Conservation (phyloP, 2,113 vertebrate species). For the Dipodomys merriami region DNA sequence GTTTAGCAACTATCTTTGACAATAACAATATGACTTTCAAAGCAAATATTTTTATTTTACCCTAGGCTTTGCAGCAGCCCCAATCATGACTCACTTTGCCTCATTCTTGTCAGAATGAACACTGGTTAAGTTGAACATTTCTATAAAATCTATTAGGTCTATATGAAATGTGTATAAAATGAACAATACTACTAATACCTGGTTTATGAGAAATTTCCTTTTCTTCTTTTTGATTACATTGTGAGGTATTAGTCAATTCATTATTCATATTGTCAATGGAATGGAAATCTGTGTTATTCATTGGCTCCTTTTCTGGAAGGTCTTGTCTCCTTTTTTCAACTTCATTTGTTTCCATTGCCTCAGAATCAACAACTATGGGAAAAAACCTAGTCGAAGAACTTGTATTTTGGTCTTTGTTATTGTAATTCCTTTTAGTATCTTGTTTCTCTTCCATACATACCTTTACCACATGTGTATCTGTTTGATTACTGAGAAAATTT, state of each 20-base stretch:
- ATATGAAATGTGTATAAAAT: constrained; percentile 46
- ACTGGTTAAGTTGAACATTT: constrained; percentile 34
- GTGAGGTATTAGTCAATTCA: constrained; percentile 37
- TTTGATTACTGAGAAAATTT: constrained; percentile 16
- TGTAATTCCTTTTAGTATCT: background rate
- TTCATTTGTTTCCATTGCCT: constrained; percentile 7
- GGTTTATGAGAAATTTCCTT: constrained; percentile 62
- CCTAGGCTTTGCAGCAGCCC: background rate
- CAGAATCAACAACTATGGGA: constrained; percentile 38
- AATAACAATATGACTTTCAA: constrained; percentile 36
- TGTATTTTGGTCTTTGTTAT: constrained; percentile 31
- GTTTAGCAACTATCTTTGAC: constrained; percentile 17
- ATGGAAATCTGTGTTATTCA: constrained; percentile 32
- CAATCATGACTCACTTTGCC: background rate
- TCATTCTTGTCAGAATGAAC: constrained; percentile 10
- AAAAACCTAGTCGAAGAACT: background rate
- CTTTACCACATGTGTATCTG: background rate
- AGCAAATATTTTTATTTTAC: constrained; percentile 11
- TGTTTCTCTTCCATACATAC: background rate
- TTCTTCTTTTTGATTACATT: constrained; percentile 61
- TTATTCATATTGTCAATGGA: constrained; percentile 44
- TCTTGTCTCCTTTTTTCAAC: background rate
- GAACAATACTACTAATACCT: constrained; percentile 65
- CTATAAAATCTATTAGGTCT: constrained; percentile 44
- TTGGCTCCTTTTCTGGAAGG: constrained; percentile 6